Evolutionary conservation across 2,113 vertebrate genomes (phyloP), one percentile per base, ranked within the genome.

Genomic region (Ascaphus truei): DNA sequence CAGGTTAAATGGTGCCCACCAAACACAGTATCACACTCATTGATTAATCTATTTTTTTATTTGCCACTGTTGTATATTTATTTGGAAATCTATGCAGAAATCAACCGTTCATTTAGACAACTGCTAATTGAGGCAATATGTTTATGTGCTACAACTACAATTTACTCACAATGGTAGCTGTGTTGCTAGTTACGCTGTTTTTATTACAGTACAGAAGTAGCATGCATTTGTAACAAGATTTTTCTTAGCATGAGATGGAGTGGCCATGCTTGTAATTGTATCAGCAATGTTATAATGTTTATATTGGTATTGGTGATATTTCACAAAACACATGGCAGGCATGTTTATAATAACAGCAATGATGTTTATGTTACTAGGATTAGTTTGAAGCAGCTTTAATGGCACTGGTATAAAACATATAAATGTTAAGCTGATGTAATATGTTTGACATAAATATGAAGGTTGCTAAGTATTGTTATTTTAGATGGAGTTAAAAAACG

Each of bases 361-460:
- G 0, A 72, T 88, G 81, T 88, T 91, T 89, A 80, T 84, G 77
- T 85, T 81, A 83, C 68, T 53, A 68, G 77, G 79, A 85, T 87
- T 84, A 75, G 77, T 80, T 65, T 81, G 81, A 79, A 83, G 72
- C 62, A 75, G 82, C 72, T 86, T 85, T 84, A 86, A 86, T 88
- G 88, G 77, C 82, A 73, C 82, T 85, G 81, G 76, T 48, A 57
- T 79, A 85, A 84, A 88, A 83, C 76, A 81, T 76, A 84, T 85
- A 81, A 68, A 36, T 45, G 73, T 71, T 77, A 68, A 78, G 78
- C 77, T 92, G 87, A 88, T 0, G 68, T 82, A 89, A 86, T 90
- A 55, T 86, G 86, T 88, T 92, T 89, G 87, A 75, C 79, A 86
- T 90, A 83, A 86, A 81, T 89, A 90, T 73, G 77, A 82, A 88